Conservation (phyloP, 2,113 vertebrate genomes). For the Plecotus auritus region DNA sequence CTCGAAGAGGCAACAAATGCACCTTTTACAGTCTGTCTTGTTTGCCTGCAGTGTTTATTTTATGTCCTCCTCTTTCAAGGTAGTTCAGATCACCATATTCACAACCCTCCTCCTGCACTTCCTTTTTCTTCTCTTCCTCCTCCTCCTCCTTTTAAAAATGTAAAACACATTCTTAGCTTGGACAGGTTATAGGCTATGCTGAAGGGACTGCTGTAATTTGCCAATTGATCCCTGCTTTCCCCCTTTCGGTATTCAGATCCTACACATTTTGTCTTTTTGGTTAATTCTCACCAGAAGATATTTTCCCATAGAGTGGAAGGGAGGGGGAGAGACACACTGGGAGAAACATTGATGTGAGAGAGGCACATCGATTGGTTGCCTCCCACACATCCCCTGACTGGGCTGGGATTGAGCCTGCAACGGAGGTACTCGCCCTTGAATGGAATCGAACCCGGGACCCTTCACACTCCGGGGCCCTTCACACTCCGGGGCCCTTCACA, state of each 20-base stretch:
- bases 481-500: no score
- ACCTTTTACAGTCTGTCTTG: background rate
- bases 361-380: no score
- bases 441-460: no score
- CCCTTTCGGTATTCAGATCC: background rate
- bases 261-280: background rate
- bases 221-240: background rate
- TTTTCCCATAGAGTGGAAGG: no score
- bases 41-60: background rate
- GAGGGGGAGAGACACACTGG: no score
- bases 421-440: no score
- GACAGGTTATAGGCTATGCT: background rate
- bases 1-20: background rate
- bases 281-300: no score
- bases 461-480: no score
- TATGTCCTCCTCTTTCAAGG: background rate
- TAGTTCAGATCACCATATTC: background rate
- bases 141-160: background rate
- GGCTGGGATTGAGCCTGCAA: no score
- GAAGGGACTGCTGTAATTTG: background rate
- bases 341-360: no score
- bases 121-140: background rate
- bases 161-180: background rate
- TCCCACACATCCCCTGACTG: no score
- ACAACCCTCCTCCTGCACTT: background rate